Evolutionary conservation across 1,140 invertebrate species (phyloP).

Genomic region (Drosophila melanica): DNA sequence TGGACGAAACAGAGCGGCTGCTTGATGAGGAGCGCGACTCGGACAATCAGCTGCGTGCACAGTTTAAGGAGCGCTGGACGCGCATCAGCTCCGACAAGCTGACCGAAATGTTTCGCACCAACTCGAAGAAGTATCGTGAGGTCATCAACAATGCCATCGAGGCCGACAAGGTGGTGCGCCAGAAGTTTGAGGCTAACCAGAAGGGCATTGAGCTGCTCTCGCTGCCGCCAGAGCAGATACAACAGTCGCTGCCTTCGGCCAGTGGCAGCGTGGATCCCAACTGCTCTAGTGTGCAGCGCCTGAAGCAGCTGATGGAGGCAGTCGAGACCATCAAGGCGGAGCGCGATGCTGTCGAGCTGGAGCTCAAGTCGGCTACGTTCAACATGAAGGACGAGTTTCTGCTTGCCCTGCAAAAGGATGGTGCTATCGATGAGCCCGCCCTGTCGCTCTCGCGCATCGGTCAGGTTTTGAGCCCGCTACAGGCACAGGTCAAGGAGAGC

Average conservation of each 20-base stretch:
- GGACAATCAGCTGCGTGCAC: constrained; percentile 93
- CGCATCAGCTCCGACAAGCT: constrained; percentile 94
- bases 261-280: constrained; percentile 85
- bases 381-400: constrained; percentile 95
- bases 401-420: constrained; percentile 91
- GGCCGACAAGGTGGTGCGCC: constrained; percentile 90
- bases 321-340: constrained; percentile 95
- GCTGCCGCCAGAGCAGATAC: constrained; percentile 88
- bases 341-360: constrained; percentile 93
- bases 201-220: constrained; percentile 93
- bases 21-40: constrained; percentile 96
- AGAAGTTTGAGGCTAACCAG: constrained; percentile 93
- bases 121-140: constrained; percentile 94
- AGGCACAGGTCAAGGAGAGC: constrained; percentile 92
- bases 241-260: constrained; percentile 87
- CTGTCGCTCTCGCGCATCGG: constrained; percentile 91
- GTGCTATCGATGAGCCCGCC: constrained; percentile 93
- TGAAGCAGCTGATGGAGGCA: constrained; percentile 92
- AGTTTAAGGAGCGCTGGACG: constrained; percentile 97
- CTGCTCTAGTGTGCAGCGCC: constrained; percentile 87
- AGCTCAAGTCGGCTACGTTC: constrained; percentile 92
- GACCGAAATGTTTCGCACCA: constrained; percentile 94
- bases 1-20: constrained; percentile 96
- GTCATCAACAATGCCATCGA: constrained; percentile 96
- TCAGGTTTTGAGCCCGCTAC: constrained; percentile 91